Evolutionary conservation across 2,797 vertebrate species (phyloP), one percentile per base, ranked within the genome.

Genomic region (Oreonectes daqikongensis): DNA sequence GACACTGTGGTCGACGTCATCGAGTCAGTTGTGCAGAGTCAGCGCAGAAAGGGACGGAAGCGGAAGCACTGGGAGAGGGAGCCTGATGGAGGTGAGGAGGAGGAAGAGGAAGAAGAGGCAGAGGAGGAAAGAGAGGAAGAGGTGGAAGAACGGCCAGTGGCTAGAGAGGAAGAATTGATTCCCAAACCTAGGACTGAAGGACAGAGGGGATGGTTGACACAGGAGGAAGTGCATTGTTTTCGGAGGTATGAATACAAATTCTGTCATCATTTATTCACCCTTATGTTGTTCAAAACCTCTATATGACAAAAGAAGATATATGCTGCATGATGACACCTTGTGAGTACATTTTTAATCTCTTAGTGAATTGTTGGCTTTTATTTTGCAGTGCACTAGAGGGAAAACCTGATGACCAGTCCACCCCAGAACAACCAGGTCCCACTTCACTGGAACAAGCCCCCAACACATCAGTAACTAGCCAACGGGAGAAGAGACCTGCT

Each of bases 11-110:
- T 90, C 0, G 96, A 98, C 2, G 94, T 94, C 71, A 99, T 99
- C 9, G 98, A 99, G 69, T 93, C 96, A 0, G 98, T 99, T 3
- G 95, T 99, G 75, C 95, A 98, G 80, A 95, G 95, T 9, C 95
- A 92, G 81, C 93, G 91, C 57, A 90, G 91, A 46, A 96, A 94
- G 77, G 90, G 93, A 2, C 93, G 94, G 61, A 92, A 93, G 87
- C 93, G 92, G 86, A 97, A 96, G 86, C 92, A 63, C 57, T 92
- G 89, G 89, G 91, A 92, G 1, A 83, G 83, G 79, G 89, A 91
- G 2, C 85, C 79, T 2, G 87, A 89, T 6, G 92, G 90, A 26
- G 90, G 91, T 1, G 90, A 89, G 4, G 91, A 89, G 2, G 91
- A 88, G 24, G 78, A 79, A n/a, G 81, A 79, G 9, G 82, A 79